phyloP scores from a whole-genome alignment of 1,140 invertebrate species.

The Monomorium pharaonis region DNA sequence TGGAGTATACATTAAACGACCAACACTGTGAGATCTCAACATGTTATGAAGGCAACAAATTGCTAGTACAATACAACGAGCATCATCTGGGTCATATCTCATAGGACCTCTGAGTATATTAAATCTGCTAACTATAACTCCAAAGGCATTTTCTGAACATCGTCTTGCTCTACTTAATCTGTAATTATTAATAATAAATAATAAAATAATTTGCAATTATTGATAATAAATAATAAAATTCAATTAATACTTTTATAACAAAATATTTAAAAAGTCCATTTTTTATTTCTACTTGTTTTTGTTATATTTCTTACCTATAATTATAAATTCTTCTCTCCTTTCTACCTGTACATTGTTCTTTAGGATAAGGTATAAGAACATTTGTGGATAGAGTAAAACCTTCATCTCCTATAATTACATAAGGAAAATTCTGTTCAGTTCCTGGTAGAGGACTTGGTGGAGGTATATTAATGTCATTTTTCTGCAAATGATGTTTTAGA shows the following conservation, averaged over 20 bases:
- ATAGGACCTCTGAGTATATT: not conserved
- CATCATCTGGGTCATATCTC: conserved; percentile 2
- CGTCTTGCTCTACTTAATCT: not conserved
- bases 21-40: not conserved
- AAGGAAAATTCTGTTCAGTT: not conserved
- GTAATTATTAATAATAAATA: not conserved
- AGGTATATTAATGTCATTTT: not conserved
- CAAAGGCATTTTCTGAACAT: not conserved
- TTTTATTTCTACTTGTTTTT: not conserved
- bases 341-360: not conserved
- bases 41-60: not conserved
- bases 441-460: not conserved
- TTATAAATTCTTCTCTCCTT: not conserved
- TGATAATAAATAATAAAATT: not conserved
- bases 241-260: not conserved
- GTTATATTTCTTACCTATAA: not conserved
- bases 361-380: not conserved
- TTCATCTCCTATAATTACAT: not conserved
- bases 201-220: no score
- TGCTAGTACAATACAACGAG: not conserved
- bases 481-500: not conserved
- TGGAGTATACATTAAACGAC: not conserved
- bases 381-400: not conserved
- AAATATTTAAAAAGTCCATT: not conserved
- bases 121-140: not conserved